Evolutionary conservation across 2,888 invertebrate species (phyloP), one percentile per base, ranked within the genome.

Genomic region (Leptinotarsa tumamoca): DNA sequence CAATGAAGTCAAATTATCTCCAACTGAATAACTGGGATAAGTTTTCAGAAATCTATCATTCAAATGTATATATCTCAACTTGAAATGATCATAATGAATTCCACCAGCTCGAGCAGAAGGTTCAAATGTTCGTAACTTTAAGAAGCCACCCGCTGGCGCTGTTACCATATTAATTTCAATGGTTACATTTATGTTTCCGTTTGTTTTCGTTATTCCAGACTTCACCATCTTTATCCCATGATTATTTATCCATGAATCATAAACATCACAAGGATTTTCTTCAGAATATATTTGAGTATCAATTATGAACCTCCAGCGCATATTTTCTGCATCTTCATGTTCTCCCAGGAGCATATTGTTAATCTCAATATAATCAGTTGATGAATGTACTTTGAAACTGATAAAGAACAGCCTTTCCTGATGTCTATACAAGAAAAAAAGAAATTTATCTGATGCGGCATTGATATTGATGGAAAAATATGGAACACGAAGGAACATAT

Each of bases 341-440:
- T 7, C 43, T 43, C 63, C 63, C n/a, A 63, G n/a, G 1, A 63
- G 43, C 63, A 63, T 63, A 33, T 18, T n/a, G 14, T 33, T 63
- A 3, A 63, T 33, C 4, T 33, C 17, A 43, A 63, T 10, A 63
- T 33, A 63, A 15, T 63, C 43, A 33, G 17, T 43, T 7, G 63
- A 63, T n/a, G 63, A 3, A 63, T 43, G 5, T 33, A n/a, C n/a
- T 33, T 3, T 10, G 43, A 33, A 63, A 18, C 5, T 43, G 5
- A 63, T 14, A n/a, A 63, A 33, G 43, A 63, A 63, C 63, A 63
- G 18, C 10, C 43, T 63, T n/a, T 63, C 63, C 4, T 63, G 15
- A 27, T 43, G 43, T 27, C 33, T 63, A 33, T 63, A 63, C 63
- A 63, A 43, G 43, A 33, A 63, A 43, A 43, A 63, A 10, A 43